Base-by-base conservation (phyloP, 2,888 invertebrate species). In the Trissolcus brochymenae region DNA sequence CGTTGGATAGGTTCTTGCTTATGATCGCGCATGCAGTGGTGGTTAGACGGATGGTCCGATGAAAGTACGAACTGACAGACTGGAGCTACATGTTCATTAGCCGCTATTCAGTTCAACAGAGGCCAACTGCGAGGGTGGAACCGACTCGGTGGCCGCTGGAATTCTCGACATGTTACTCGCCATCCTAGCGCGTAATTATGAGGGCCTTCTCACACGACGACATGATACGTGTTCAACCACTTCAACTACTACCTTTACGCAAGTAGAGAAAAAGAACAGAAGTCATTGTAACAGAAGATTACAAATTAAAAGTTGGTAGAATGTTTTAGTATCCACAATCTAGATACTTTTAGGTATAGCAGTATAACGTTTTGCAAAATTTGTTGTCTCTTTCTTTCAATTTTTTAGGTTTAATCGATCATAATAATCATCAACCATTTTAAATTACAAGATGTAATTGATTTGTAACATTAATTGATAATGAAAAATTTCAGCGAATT, bases 21-120 rank as follows among this genome's bases (percentile, higher is more conserved):
- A 82, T 78, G 81, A 84, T 84, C 83, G 79, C 81, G 80, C 79
- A 80, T 80, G 81, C 76, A 76, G 43, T 76, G 82, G 79, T 81
- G 82, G 83, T 83, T 82, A 82, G 79, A 79, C 75, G 81, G 80
- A 83, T 79, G 78, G 80, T 75, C 70, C 76, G 80, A 76, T 68
- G 77, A 76, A 74, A 78, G 79, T 70, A 81, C 75, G 67, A 76
- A 75, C 84, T 84, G 86, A 86, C 85, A 84, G 85, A 79, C 82
- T 83, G 82, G 82, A 85, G 85, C 85, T 82, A 83, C 82, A 82
- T 85, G 87, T 88, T 88, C 88, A 88, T 88, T 88, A 88, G 87
- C 87, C 82, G 84, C 87, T 87, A 87, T 87, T 87, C 87, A 87
- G 85, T 87, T 86, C 84, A 85, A 84, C 87, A 84, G 84, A 35